A percentile compares a stretch with the other conserved stretches of the same genome.
Evolutionary conservation across 2,888 invertebrate species (phyloP).

Genomic region (Ophraella communa): DNA sequence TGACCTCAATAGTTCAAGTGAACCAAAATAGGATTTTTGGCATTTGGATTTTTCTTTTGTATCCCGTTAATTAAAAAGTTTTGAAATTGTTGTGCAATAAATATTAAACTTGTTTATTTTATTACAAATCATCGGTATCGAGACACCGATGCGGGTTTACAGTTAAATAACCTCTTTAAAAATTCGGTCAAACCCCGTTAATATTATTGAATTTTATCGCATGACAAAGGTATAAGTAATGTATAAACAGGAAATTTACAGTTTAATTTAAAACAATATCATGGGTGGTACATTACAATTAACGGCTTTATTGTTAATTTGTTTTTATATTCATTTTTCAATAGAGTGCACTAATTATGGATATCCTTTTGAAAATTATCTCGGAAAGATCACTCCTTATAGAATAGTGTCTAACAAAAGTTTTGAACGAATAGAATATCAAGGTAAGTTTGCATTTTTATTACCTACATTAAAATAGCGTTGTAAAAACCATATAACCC

Average conservation of each 20-base stretch:
- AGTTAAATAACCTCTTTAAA: conserved; percentile 28
- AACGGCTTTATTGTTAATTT: conserved; percentile 11
- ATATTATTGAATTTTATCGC: conserved; percentile 26
- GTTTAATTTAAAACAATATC: conserved; percentile 15
- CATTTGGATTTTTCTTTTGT: background rate
- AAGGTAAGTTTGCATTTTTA: conserved; percentile 60
- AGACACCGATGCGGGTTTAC: conserved; percentile 29
- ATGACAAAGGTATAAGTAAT: conserved; percentile 26
- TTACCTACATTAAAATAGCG: background rate
- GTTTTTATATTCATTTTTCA: conserved; percentile 18
- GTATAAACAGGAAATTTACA: conserved; percentile 16
- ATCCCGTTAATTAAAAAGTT: background rate
- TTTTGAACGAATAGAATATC: conserved; percentile 65
- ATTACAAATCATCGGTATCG: conserved; percentile 11
- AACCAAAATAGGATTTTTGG: background rate
- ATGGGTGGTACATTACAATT: conserved; percentile 15
- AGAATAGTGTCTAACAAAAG: conserved; percentile 71
- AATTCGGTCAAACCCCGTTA: conserved; percentile 25
- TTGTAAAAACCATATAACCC: too few species aligned
- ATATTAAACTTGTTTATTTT: background rate
- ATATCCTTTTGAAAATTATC: conserved; percentile 56
- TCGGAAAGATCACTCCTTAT: conserved; percentile 78
- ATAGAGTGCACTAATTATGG: conserved; percentile 32
- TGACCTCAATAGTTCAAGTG: conserved; percentile 2
- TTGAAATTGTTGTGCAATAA: background rate